A percentile compares a stretch with the other conserved stretches of the same genome.
phyloP scores from a whole-genome alignment of 2,888 invertebrate genomes.

The Allolobophora icterica region DNA sequence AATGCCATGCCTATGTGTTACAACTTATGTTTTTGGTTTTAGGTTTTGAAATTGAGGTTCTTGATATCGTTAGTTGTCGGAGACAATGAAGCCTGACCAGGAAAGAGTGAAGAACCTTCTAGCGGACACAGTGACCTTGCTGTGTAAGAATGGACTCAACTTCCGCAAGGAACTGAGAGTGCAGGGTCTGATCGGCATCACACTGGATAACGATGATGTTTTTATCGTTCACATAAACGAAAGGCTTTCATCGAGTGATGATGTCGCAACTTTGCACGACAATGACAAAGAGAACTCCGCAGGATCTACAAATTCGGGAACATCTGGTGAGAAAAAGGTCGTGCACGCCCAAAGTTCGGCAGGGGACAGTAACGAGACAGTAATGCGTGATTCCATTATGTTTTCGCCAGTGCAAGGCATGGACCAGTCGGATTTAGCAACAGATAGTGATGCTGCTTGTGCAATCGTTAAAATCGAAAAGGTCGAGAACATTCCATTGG shows the following conservation, averaged over 20 bases:
- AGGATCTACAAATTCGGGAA: neutral
- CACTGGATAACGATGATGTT: conserved; percentile 21
- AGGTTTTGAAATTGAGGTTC: neutral
- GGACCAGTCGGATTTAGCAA: neutral
- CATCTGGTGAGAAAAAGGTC: neutral
- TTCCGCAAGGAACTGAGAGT: conserved; percentile 29
- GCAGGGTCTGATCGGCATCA: conserved; percentile 25
- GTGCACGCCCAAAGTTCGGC: neutral
- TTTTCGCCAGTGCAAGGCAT: neutral
- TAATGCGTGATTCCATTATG: neutral
- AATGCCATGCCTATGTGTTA: neutral
- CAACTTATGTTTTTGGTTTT: neutral
- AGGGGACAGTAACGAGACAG: neutral
- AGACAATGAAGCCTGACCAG: conserved; percentile 27
- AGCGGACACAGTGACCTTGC: conserved; percentile 12
- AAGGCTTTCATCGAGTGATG: neutral
- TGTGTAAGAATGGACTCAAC: conserved; percentile 31
- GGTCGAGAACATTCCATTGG: neutral
- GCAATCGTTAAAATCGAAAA: conserved; percentile 26
- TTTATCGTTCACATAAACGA: conserved; percentile 27
- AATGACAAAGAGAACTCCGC: neutral
- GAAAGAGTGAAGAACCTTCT: conserved; percentile 22
- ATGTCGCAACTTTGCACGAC: neutral
- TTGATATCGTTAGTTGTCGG: neutral
- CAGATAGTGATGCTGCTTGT: neutral